Conservation (phyloP, 2,113 vertebrate genomes). For the Coreoperca whiteheadi region DNA sequence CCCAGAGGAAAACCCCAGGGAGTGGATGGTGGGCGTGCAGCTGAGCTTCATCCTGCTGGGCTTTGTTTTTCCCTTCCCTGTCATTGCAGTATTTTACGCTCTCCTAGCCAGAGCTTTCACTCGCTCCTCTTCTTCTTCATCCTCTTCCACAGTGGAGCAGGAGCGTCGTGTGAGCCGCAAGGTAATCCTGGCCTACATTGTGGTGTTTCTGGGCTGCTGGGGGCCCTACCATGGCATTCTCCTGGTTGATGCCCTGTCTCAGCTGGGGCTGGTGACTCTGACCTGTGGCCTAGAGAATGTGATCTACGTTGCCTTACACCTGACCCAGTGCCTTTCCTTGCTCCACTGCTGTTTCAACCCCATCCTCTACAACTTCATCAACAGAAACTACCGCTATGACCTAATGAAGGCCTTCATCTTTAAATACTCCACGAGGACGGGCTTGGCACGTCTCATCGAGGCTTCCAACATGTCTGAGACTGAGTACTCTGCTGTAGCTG, state of each 20-base stretch:
- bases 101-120: conserved; percentile 87
- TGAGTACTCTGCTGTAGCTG: conserved; percentile 91
- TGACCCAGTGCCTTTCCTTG: conserved; percentile 95
- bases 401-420: conserved; percentile 98
- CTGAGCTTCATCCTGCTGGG: conserved; percentile 91
- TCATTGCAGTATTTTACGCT: conserved; percentile 91
- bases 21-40: conserved; percentile 94
- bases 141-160: conserved; percentile 75
- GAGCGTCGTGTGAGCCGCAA: conserved; percentile 90
- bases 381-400: conserved; percentile 94
- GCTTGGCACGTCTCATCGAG: conserved; percentile 92
- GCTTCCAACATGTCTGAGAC: conserved; percentile 88
- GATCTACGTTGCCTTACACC: conserved; percentile 89
- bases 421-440: conserved; percentile 94
- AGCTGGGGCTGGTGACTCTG: conserved; percentile 89
- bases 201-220: conserved; percentile 95
- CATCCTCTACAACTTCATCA: conserved; percentile 95
- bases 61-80: conserved; percentile 91
- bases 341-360: conserved; percentile 97
- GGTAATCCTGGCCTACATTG: conserved; percentile 92
- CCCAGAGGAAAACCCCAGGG: conserved; percentile 88
- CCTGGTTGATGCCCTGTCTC: conserved; percentile 88
- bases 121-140: conserved; percentile 38
- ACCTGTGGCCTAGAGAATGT: conserved; percentile 91
- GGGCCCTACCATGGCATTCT: conserved; percentile 91